These are phyloP conservation scores for Zelostemma sp. DNA, from an alignment of 1,140 invertebrate genomes.

Conservation along the genomic window DNA sequence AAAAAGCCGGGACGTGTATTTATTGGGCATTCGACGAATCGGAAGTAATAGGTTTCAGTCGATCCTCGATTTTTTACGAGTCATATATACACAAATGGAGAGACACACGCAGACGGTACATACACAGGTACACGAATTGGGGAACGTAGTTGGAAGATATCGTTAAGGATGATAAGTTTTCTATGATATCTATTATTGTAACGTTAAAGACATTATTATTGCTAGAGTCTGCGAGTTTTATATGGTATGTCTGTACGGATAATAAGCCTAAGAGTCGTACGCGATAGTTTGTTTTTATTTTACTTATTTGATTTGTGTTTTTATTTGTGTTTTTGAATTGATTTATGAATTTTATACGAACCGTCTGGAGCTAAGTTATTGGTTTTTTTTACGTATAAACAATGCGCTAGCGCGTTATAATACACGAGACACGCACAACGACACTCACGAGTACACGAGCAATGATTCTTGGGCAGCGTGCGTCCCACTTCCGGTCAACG, in stretches of 20 bases:
- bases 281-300: conserved; percentile 36
- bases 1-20: neutral
- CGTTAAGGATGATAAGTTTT: conserved; percentile 51
- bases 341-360: conserved; percentile 50
- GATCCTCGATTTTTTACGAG: conserved; percentile 36
- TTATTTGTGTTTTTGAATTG: conserved; percentile 48
- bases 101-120: conserved; percentile 23
- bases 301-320: conserved; percentile 31
- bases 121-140: conserved; percentile 22
- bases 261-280: conserved; percentile 41
- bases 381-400: conserved; percentile 29
- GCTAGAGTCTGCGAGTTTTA: conserved; percentile 49
- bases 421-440: conserved; percentile 9
- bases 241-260: conserved; percentile 38
- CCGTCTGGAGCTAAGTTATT: conserved; percentile 28
- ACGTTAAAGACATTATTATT: conserved; percentile 42
- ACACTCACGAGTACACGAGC: conserved; percentile 15
- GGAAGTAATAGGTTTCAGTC: conserved; percentile 29
- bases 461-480: conserved; percentile 42
- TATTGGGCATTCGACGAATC: conserved; percentile 19
- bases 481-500: conserved; percentile 52
- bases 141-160: conserved; percentile 41
- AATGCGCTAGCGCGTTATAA: neutral
- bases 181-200: conserved; percentile 44
- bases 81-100: conserved; percentile 29